phyloP scores from a whole-genome alignment of 2,888 invertebrate species.

The Cremastinae sp. region DNA sequence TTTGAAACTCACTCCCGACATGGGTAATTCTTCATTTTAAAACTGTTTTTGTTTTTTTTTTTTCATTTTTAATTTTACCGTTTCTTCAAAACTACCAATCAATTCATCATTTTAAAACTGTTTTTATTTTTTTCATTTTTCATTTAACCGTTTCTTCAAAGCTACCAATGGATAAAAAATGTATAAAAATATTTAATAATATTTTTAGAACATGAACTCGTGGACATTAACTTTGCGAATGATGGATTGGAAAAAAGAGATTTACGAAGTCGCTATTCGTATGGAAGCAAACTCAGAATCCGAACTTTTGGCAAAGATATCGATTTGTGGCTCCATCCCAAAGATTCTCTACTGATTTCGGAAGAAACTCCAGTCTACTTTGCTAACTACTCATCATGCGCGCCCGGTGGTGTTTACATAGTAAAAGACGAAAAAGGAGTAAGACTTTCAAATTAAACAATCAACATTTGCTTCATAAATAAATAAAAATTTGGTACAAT shows the following conservation, averaged over 20 bases:
- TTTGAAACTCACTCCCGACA: no score
- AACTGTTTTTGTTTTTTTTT: no score
- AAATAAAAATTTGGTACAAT: neutral
- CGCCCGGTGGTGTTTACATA: conserved; percentile 2
- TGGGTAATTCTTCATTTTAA: no score
- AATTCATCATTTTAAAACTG: no score
- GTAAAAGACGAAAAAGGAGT: no score
- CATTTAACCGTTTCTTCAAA: no score
- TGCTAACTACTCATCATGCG: neutral
- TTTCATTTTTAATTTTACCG: no score
- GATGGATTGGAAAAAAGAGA: conserved; percentile 32
- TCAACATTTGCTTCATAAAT: neutral
- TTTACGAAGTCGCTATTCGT: neutral
- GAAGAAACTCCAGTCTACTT: conserved; percentile 50
- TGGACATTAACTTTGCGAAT: conserved; percentile 34
- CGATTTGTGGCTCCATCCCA: conserved; percentile 53
- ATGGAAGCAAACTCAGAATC: conserved; percentile 21
- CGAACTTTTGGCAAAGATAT: conserved; percentile 52
- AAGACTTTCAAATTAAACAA: conserved; percentile 20
- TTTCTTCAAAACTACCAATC: no score
- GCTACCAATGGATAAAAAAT: no score
- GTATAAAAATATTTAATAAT: no score
- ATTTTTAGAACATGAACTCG: conserved; percentile 54
- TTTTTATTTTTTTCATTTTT: no score
- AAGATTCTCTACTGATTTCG: conserved; percentile 42